phyloP scores from a whole-genome alignment of 2,113 vertebrate genomes.

The Calonectris borealis region DNA sequence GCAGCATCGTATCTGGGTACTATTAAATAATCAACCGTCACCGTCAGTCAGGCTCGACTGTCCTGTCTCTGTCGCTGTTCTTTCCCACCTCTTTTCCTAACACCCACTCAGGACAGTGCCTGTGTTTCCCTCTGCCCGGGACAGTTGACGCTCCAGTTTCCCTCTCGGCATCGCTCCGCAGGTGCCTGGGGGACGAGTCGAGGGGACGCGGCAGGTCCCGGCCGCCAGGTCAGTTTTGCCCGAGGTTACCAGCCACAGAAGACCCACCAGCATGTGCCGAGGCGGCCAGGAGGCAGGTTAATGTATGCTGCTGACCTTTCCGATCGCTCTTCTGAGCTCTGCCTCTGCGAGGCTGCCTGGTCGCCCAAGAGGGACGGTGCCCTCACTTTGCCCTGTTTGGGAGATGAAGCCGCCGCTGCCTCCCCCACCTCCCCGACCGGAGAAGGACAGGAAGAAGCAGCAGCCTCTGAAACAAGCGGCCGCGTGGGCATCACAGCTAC shows the following conservation, averaged over 20 bases:
- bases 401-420: not conserved
- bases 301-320: conserved; percentile 41
- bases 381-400: not conserved
- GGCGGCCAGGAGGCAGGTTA: not conserved
- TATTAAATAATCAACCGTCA: rapidly evolving
- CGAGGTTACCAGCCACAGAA: not conserved
- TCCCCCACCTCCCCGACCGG: not conserved
- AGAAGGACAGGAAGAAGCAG: not conserved
- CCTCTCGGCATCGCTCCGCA: not conserved
- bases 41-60: rapidly evolving
- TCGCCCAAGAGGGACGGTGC: not conserved
- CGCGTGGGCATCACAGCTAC: not conserved
- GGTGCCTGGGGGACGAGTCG: rapidly evolving
- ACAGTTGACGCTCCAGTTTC: not conserved
- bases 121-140: not conserved
- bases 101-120: rapidly evolving
- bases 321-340: not conserved
- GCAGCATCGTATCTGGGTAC: rapidly evolving
- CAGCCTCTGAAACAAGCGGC: not conserved
- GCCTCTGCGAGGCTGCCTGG: not conserved
- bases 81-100: not conserved
- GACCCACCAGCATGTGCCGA: not conserved
- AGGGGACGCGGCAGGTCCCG: not conserved
- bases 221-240: not conserved
- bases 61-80: not conserved